Base-by-base conservation (phyloP, 2,797 vertebrate genomes). In the Halcyon badia region DNA sequence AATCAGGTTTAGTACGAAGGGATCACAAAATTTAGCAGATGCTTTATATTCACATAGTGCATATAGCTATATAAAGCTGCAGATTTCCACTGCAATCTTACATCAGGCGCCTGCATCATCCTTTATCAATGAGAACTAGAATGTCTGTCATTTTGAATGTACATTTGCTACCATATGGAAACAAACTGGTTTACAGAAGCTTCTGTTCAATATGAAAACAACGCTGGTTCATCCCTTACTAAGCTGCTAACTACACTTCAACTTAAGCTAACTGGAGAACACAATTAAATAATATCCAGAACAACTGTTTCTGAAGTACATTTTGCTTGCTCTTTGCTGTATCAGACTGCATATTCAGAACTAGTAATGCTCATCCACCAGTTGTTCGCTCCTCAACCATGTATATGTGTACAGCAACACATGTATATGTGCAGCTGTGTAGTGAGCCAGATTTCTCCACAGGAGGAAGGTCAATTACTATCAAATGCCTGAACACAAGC, bases 181-280 rank as follows among this genome's bases (percentile, higher is more conserved):
- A 76, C 37, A 68, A 41, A 25, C 20, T 11, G 10, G 2, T 68
- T 60, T 46, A 61, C 58, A 81, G 77, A 77, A 93, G 90, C 83
- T 90, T 66, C 56, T 39, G 9, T 17, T 87, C 83, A 69, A 52
- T n/a, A 61, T 42, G 72, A 62, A 86, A 81, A 35, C 76, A 91
- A 62, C 0, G 3, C 49, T 82, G 90, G 58, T 66, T 94, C 88
- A 91, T 79, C 62, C n/a, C 42, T 88, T 33, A 69, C 77, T 84
- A 90, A 93, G 58, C 86, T 95, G 94, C 80, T 89, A 90, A 87
- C 92, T 90, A 84, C 19, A 24, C 73, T 89, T 93, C 80, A 72
- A 56, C 35, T 42, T 54, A 79, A 89, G 61, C 62, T 66, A 84
- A 88, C 64, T 52, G 41, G 22, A 65, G 39, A 87, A 72, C 66